Evolutionary conservation across 2,888 invertebrate genomes (phyloP).

Genomic region (Rhabditoides inermis): DNA sequence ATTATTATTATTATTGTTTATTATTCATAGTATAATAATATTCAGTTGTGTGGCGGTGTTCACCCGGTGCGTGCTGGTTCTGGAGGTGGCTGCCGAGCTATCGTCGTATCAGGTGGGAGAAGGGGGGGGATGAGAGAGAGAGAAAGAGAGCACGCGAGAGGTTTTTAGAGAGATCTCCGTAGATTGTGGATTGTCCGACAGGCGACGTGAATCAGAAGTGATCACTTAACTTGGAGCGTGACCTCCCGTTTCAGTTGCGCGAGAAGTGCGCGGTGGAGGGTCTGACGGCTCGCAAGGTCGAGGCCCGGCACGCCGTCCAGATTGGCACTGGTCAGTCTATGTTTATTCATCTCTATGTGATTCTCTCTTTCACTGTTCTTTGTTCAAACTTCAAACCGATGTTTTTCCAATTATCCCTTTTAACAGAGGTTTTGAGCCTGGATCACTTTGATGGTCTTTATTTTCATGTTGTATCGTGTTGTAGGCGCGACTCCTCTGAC

Average conservation of each 20-base stretch:
- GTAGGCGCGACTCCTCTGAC: not conserved
- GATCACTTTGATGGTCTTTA: too few relatives aligned
- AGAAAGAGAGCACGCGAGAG: conserved; percentile 9
- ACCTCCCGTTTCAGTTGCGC: too few relatives aligned
- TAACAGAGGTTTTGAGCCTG: not conserved
- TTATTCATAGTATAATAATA: not conserved
- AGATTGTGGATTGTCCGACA: too few relatives aligned
- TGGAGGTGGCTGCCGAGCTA: conserved; percentile 81
- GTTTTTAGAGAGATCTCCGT: too few relatives aligned
- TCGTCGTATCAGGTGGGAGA: conserved; percentile 68
- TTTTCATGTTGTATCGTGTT: not conserved
- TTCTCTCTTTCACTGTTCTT: not conserved
- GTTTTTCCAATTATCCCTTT: conserved; percentile 5
- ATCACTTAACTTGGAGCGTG: too few relatives aligned
- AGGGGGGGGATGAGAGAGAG: conserved; percentile 11
- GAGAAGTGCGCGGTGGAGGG: conserved; percentile 13
- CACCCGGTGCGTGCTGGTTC: conserved; percentile 74
- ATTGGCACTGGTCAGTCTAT: conserved; percentile 5
- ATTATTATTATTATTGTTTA: too few relatives aligned
- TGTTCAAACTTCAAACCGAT: not conserved
- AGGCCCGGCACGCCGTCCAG: conserved; percentile 5
- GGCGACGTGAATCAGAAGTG: not conserved
- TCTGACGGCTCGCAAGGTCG: conserved; percentile 9
- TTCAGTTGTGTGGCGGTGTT: conserved; percentile 80
- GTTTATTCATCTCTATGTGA: not conserved